Base-by-base conservation (phyloP, 2,888 invertebrate genomes). In the Epinotia ramella region DNA sequence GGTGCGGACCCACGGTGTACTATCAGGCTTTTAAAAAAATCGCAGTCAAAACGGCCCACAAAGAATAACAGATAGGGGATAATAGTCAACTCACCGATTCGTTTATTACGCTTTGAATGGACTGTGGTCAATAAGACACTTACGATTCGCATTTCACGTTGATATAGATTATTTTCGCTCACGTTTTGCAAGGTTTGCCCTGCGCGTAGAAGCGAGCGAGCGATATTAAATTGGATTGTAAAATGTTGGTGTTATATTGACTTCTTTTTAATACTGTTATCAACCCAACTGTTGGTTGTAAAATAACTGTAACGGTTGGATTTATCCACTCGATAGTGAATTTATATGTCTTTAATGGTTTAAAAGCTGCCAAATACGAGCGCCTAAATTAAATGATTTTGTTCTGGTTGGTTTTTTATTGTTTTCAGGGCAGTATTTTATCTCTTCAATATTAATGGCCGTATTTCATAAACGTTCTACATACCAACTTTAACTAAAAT, bases 221-320 rank as follows among this genome's bases (percentile, higher is more conserved):
- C 24, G 3, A 9, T 49, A 16, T 16, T 16, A 6, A 13, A 16
- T 46, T 46, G n/a, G 53, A 53, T n/a, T 53, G 53, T 7, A 7
- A 53, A 53, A 53, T n/a, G 53, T 53, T 6, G 6, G 53, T 53
- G 53, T 16, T 7, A 13, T 5, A 49, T n/a, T 53, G 60, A 9
- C 56, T 7, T 11, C 44, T 46, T 46, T 24, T 33, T 16, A 63
- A 56, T 53, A n/a, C 16, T 24, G 63, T 63, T 71, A 71, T 71
- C 71, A 53, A 40, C n/a, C 62, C 53, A 71, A 49, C 53, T 24
- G 20, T 56, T 56, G 62, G 33, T 11, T 11, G 24, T 71, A 63
- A 63, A 71, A 71, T 71, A 71, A 49, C 70, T 62, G 40, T 70
- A 71, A 71, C 20, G 49, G 56, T 72, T 44, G 57, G 44, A 57